Percentiles rank a stretch among this genome's conserved stretches.
phyloP scores from a whole-genome alignment of 1,140 invertebrate genomes.

The Mercenaria mercenaria region DNA sequence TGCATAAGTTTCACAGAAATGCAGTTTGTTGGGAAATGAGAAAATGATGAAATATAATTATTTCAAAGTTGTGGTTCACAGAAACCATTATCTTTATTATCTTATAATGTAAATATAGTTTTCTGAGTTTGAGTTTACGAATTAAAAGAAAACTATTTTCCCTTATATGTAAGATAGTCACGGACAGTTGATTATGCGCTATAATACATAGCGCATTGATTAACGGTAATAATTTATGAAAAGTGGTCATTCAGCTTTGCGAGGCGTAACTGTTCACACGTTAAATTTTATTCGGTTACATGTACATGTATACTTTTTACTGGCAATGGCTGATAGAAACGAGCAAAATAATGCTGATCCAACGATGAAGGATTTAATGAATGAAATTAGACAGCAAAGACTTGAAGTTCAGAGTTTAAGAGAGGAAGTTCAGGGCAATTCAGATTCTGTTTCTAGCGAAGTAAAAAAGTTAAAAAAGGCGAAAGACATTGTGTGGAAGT shows the following conservation, averaged over 20 bases:
- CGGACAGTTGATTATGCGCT: too few species aligned
- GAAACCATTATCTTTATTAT: too few species aligned
- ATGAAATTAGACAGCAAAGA: too few species aligned
- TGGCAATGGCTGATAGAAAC: neutral
- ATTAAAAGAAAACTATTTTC: too few species aligned
- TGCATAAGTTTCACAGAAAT: too few species aligned
- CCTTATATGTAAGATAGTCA: too few species aligned
- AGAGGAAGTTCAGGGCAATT: conserved; percentile 10
- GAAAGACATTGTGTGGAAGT: conserved; percentile 11
- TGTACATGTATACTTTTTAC: neutral
- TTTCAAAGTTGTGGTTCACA: too few species aligned
- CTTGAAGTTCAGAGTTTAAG: conserved; percentile 1
- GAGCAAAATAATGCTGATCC: conserved; percentile 13
- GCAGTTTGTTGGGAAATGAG: too few species aligned
- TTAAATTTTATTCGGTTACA: neutral
- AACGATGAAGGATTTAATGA: conserved; percentile 6
- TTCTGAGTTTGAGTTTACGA: too few species aligned
- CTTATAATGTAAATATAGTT: too few species aligned
- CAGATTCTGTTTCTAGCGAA: neutral
- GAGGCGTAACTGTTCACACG: neutral
- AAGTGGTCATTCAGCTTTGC: neutral
- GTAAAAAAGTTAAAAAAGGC: conserved; percentile 37
- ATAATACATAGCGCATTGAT: too few species aligned
- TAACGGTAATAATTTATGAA: neutral
- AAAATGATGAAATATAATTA: too few species aligned